A percentile compares a stretch with the other conserved stretches of the same genome.
Conservation (phyloP, 2,888 invertebrate species). For the Thymelicus lineola region DNA sequence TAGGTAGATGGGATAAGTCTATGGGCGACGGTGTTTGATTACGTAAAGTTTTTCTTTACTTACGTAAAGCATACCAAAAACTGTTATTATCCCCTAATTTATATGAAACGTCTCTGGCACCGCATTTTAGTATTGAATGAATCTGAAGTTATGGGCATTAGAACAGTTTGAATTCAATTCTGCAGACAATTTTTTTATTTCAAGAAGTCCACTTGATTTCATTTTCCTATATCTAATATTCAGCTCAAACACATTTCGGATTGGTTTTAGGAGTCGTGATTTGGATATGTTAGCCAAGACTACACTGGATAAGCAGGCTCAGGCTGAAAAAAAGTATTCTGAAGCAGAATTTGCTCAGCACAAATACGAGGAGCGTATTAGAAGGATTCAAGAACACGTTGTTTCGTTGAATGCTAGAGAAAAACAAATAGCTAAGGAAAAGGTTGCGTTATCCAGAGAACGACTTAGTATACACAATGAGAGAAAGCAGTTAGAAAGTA, state of each 20-base stretch:
- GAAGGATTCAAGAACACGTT: conserved; percentile 84
- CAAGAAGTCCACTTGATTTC: no score
- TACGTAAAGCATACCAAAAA: no score
- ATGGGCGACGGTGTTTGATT: no score
- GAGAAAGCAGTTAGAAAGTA: conserved; percentile 74
- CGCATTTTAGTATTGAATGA: no score
- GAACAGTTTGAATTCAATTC: no score
- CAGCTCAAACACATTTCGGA: background rate
- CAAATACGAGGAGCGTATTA: conserved; percentile 84
- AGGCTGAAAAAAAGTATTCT: conserved; percentile 81
- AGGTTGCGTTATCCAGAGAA: conserved; percentile 85
- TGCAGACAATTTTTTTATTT: no score
- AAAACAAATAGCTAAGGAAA: conserved; percentile 86
- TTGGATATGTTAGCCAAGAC: conserved; percentile 83
- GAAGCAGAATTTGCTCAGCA: conserved; percentile 83
- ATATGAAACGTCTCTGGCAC: no score
- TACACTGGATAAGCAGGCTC: conserved; percentile 85
- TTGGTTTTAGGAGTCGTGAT: conserved; percentile 69
- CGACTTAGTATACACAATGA: conserved; percentile 83
- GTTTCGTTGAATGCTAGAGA: conserved; percentile 83
- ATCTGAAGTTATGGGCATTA: no score
- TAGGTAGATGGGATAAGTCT: no score
- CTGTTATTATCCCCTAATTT: no score
- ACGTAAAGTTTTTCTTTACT: no score
- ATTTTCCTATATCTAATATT: no score